These are phyloP conservation scores for Amiota mariae DNA, from an alignment of 2,888 invertebrate species.

Conservation along the genomic window DNA sequence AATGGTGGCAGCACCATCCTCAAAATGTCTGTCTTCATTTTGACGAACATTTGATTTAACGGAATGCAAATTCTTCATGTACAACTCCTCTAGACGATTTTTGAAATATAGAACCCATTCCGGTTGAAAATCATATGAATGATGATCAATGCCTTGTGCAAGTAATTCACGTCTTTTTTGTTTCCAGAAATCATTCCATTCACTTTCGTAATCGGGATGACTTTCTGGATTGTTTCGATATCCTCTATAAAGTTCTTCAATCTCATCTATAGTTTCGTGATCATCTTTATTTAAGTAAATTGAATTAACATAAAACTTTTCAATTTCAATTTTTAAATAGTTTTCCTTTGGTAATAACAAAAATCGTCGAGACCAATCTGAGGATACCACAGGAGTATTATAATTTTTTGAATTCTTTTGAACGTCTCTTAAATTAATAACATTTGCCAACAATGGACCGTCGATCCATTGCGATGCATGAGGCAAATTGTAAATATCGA, in stretches of 20 bases:
- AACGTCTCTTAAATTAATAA: conserved; percentile 41
- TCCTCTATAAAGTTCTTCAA: conserved; percentile 75
- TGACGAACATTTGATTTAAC: conserved; percentile 27
- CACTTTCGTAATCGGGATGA: conserved; percentile 86
- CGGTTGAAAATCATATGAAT: conserved; percentile 85
- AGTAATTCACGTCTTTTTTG: conserved; percentile 81
- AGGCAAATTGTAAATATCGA: conserved; percentile 78
- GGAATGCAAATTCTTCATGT: conserved; percentile 79
- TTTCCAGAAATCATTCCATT: conserved; percentile 91
- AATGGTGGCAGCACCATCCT: too few relatives aligned
- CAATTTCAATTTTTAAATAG: neutral
- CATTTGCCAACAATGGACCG: conserved; percentile 75
- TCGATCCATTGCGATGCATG: conserved; percentile 77
- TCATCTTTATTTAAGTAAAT: conserved; percentile 45
- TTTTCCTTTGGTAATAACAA: neutral
- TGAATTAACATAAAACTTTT: too few relatives aligned
- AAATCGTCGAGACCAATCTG: neutral
- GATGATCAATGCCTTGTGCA: conserved; percentile 75
- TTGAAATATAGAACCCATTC: conserved; percentile 90
- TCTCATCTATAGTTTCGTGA: conserved; percentile 38
- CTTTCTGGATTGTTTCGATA: conserved; percentile 83
- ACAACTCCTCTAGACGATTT: conserved; percentile 82
- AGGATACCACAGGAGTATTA: neutral
- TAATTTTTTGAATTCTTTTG: neutral
- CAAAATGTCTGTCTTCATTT: neutral